Evolutionary conservation across 1,140 invertebrate genomes (phyloP).

Genomic region (Phthorimaea operculella): DNA sequence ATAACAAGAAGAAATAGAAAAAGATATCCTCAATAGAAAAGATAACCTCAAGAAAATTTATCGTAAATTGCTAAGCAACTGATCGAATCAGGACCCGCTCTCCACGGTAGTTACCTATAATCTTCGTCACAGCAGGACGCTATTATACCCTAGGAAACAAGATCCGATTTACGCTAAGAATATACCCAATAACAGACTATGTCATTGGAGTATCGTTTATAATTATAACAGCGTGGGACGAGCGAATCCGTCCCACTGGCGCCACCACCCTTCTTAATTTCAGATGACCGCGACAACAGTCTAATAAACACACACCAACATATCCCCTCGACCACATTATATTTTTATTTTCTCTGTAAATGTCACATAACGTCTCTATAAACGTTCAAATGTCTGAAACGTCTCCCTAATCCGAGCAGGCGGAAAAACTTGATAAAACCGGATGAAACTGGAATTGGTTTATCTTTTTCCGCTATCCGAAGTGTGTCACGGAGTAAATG

Average conservation of each 20-base stretch:
- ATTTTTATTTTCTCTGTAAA: slow-evolving; percentile 25
- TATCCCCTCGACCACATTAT: slow-evolving; percentile 14
- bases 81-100: neutral
- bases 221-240: slow-evolving; percentile 2
- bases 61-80: no score
- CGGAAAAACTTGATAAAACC: slow-evolving; percentile 50
- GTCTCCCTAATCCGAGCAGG: slow-evolving; percentile 23
- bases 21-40: no score
- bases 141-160: neutral
- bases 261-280: slow-evolving; percentile 25
- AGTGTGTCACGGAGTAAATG: slow-evolving; percentile 47
- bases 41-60: no score
- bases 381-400: slow-evolving; percentile 8
- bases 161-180: neutral
- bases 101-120: neutral
- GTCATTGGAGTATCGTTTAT: neutral
- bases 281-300: slow-evolving; percentile 3
- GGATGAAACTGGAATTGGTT: slow-evolving; percentile 31
- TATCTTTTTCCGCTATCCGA: slow-evolving; percentile 52
- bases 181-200: neutral
- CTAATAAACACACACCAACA: slow-evolving; percentile 13
- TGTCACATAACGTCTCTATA: slow-evolving; percentile 14
- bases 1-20: no score
- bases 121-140: neutral
- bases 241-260: slow-evolving; percentile 17